Evolutionary conservation across 2,888 invertebrate species (phyloP), one percentile per base, ranked within the genome.

Genomic region (Orchestes rusci): DNA sequence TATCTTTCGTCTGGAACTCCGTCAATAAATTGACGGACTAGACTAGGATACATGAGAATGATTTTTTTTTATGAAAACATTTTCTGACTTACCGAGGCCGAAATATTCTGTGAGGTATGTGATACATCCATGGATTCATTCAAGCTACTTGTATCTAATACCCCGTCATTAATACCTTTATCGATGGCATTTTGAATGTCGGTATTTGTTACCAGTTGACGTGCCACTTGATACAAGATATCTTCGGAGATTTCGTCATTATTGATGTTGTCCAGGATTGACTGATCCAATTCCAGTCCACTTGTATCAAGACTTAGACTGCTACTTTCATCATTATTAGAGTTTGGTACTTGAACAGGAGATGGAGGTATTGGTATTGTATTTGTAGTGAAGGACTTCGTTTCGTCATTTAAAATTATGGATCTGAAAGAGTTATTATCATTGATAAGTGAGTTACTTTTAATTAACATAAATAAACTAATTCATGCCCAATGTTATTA

Each of bases 151-250:
- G 61, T 57, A 55, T 68, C 67, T 39, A 69, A 50, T 16, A 64
- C 63, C 5, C 66, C 68, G 38, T 69, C 70, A 31, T 65, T 66
- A 20, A 67, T 58, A 18, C 65, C 78, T 49, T 80, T 82, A 58
- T 82, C 82, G 43, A 83, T 80, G 16, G 80, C 82, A 62, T 82
- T 82, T 59, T 82, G 82, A 45, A 83, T 67, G 56, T 82, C 82
- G 0, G 69, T 64, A 54, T 80, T 80, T 44, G 80, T 80, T 7
- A 82, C 82, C 16, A 83, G 68, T 40, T 67, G 67, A 48, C 82
- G 79, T 2, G 82, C 83, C n/a, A 82, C 82, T 66, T 82, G 81
- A 70, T 81, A 79, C 28, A 83, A 63, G 52, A 83, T 73, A 65
- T 83, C 83, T 53, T 82, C 83, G 1, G 82, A 77, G 38, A 83